phyloP scores from a whole-genome alignment of 2,113 vertebrate species.

The Rana temporaria region DNA sequence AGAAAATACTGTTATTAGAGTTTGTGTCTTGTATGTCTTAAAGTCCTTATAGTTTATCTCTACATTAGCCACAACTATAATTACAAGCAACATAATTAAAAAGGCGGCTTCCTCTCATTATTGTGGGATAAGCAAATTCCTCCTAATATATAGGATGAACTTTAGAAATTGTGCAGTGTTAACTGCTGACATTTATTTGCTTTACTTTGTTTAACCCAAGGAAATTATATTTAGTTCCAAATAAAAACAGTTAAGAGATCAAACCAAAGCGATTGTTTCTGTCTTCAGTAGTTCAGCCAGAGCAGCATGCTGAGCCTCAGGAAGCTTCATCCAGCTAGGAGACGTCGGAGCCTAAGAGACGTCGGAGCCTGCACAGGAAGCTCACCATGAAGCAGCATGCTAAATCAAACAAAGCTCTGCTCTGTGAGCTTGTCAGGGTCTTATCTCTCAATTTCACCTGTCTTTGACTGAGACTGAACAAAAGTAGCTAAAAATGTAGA shows the following conservation, averaged over 20 bases:
- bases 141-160: conserved; percentile 18
- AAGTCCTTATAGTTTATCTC: not conserved
- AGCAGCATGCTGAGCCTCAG: conserved; percentile 31
- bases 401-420: conserved; percentile 25
- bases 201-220: conserved; percentile 34
- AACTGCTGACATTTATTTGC: conserved; percentile 35
- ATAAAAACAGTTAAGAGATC: conserved; percentile 24
- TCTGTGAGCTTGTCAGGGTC: conserved; percentile 34
- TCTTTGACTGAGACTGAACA: conserved; percentile 8
- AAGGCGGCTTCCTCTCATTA: not conserved
- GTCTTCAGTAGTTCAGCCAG: not conserved
- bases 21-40: not conserved
- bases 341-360: conserved; percentile 11
- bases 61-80: conserved; percentile 17
- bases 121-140: conserved; percentile 36
- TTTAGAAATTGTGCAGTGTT: conserved; percentile 13
- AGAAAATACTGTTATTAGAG: conserved; percentile 9
- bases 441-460: conserved; percentile 46
- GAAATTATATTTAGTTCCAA: conserved; percentile 40
- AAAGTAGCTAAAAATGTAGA: conserved; percentile 35
- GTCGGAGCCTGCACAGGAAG: conserved; percentile 37
- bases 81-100: conserved; percentile 43
- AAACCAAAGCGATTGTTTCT: conserved; percentile 44
- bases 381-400: not conserved
- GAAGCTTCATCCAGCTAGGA: conserved; percentile 23